Base-by-base conservation (phyloP, 2,113 vertebrate species). In the Tautogolabrus adspersus region DNA sequence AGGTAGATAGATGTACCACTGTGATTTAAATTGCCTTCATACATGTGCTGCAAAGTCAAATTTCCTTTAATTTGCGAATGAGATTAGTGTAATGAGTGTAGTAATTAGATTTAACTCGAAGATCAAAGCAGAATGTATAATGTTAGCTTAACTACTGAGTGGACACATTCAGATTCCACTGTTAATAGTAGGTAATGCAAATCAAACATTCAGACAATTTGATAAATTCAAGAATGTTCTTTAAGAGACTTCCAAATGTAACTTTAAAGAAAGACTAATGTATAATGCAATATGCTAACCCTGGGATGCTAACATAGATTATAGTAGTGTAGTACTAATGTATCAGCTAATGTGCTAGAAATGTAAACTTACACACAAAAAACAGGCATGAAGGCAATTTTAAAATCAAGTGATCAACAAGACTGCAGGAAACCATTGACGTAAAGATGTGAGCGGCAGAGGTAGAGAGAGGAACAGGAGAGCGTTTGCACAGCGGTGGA, bases 21-120 rank as follows among this genome's bases (percentile, higher is more conserved):
- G 84, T 88, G 86, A 92, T 91, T 91, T 61, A 90, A 93, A 91
- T 91, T 92, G 91, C 92, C 90, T 86, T 91, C 78, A 84, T 66
- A 91, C 87, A 83, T 82, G 80, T 77, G 26, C 65, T 79, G 79
- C n/a, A 57, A 21, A 57, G 57, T 8, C 21, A 67, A 40, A 69
- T 57, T 10, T 63, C 3, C 63, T 52, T 21, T 60, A 9, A 64
- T 70, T 52, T 60, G 59, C 37, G 42, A 56, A 64, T 56, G 9
- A 57, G 62, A 79, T 77, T 66, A 55, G 23, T 52, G 60, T 66
- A 64, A 79, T 52, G 72, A 55, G 22, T 55, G 26, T 3, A n/a
- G 26, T 76, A 40, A 71, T 59, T 22, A 18, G 37, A 69, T 61
- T 19, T 49, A 49, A 18, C 16, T 49, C 16, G 7, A 49, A 49